Evolutionary conservation across 2,113 vertebrate species (phyloP), one percentile per base, ranked within the genome.

Genomic region (Ophiodon elongatus): DNA sequence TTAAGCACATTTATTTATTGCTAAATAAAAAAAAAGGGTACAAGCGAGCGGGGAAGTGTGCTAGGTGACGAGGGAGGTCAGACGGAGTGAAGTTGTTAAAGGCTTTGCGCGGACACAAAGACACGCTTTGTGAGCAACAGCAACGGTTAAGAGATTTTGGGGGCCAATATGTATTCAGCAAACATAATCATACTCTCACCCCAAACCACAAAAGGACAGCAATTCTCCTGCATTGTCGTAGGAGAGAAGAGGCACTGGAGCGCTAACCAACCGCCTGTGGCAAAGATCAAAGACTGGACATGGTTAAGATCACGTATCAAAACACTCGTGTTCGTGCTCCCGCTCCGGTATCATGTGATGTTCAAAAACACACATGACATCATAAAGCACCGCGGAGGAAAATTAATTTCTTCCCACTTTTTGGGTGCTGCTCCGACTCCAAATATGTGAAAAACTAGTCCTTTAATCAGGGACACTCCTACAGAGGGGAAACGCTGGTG

Each of bases 1-100:
- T 64, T 83, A 79, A 89, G 78, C 35, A 56, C 29, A 69, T 79
- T 77, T 88, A 25, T 88, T 85, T 82, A 2, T 63, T 68, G 64
- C 13, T 69, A 71, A 88, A 83, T 89, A 82, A 73, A 78, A 62
- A 78, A 62, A 59, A 77, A 27, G 39, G 54, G 47, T 33, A 71
- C 3, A 3, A 50, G 29, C 25, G 41, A 33, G 25, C 19, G 27
- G 65, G 47, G 63, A 70, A 54, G 68, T 0, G 35, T 59, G 62
- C 14, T 7, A 50, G 43, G 43, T 64, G 81, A 52, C 14, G 43
- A 45, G 39, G 67, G 64, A 75, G 78, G 65, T 85, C 66, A 69
- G 62, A 43, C 1, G 23, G 62, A 62, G 23, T 52, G 59, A 50
- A 47, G 45, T 5, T 35, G 56, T 17, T 52, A 37, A 63, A 63